Evolutionary conservation across 2,797 vertebrate genomes (phyloP), one percentile per base, ranked within the genome.

Genomic region (Trachurus trachurus): DNA sequence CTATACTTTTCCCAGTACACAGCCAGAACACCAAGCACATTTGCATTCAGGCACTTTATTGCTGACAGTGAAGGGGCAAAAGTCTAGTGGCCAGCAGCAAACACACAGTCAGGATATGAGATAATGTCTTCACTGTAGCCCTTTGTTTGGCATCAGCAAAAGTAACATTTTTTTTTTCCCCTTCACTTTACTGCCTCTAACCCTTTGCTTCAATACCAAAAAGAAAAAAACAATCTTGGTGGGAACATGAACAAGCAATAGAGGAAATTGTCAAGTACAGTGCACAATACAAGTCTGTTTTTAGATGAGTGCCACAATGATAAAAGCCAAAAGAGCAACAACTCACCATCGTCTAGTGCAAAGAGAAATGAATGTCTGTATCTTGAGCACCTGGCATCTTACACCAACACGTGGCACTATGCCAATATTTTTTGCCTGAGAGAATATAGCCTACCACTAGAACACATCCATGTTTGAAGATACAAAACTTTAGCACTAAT

Each of bases 401-500:
- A 29, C 37, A 4, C 65, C 26, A 57, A 78, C 79, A 81, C 47
- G 52, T 75, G 81, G 71, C 78, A 1, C 9, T 12, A 15, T 26
- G 58, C 66, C 80, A 78, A 17, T 42, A 3, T 45, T 66, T 68
- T 68, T 37, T 69, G 59, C 54, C 64, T 53, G 49, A 61, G 66
- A 77, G 52, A 76, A 26, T 26, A 26, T 26, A 26, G 26, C 1
- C 26, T 26, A 26, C 26, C 26, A 26, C 26, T 26, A 26, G 26
- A 26, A 12, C 19, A 31, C 34, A 1, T 19, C 42, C n/a, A 34
- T 63, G 26, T 78, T 71, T 68, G 26, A 69, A 81, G 17, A 81
- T 49, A 31, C 53, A 52, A 65, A 81, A 66, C 65, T 68, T 67
- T 77, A 19, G 56, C 34, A 56, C 77, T 83, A 86, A 87, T 82